Evolutionary conservation across 2,888 invertebrate genomes (phyloP), one percentile per base, ranked within the genome.

Genomic region (Buathra laborator): DNA sequence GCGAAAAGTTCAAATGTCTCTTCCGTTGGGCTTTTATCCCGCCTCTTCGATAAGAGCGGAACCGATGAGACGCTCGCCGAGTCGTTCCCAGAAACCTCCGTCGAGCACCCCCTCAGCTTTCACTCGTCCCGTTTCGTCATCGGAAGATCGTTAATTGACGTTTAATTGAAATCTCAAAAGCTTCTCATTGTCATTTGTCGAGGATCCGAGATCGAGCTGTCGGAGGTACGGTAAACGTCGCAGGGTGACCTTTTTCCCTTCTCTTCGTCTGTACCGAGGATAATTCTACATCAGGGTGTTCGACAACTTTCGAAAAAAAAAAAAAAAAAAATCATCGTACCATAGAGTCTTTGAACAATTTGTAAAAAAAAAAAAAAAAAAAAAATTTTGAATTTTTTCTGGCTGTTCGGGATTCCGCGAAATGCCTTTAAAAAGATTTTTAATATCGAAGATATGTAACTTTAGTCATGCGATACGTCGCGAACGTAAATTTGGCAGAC

Each of bases 131-230:
- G 19, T 14, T 64, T 51, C 37, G 48, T 66, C 76, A 64, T 59
- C 76, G 37, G 37, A 66, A 76, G 64, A 66, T 76, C 66, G 76
- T 66, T 76, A 76, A 76, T 76, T 66, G 66, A 53, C 43, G 53
- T 19, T 76, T 66, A 66, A 76, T 66, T 66, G 66, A 76, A 76
- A 66, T 76, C 76, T 76, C 76, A 19, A 76, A 76, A 66, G 37
- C 37, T 48, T 51, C 53, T 66, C 32, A 64, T 75, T 75, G 75
- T 76, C 66, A 76, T 66, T 76, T 53, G 51, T 32, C 66, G 43
- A 43, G 51, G 24, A 48, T 48, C 32, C 19, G 24, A 32, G 62
- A 64, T 46, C 59, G 32, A 64, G 59, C 44, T 32, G 1, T 53
- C 37, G 59, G 6, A n/a, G 43, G 12, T 9, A 53, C 51, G 53